These are phyloP conservation scores for Lycaon pictus DNA, from an alignment of 2,113 vertebrate species.

Conservation along the genomic window DNA sequence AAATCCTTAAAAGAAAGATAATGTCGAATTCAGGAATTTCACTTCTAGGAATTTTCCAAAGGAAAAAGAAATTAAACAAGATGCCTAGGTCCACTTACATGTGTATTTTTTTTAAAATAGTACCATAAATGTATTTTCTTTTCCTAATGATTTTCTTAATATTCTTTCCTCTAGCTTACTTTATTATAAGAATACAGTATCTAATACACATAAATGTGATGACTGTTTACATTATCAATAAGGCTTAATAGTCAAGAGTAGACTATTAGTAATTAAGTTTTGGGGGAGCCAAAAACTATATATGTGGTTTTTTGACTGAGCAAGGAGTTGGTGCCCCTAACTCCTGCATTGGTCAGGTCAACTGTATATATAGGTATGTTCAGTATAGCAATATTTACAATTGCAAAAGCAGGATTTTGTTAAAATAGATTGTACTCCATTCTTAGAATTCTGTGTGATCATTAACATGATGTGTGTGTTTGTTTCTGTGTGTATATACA, in stretches of 20 bases:
- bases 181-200: neutral
- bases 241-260: neutral
- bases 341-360: neutral
- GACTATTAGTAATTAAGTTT: neutral
- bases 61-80: conserved; percentile 16
- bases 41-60: conserved; percentile 10
- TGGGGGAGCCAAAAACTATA: neutral
- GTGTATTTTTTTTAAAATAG: neutral
- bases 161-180: neutral
- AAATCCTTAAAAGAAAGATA: neutral
- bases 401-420: neutral
- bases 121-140: neutral
- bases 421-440: conserved; percentile 17
- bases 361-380: neutral
- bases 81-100: neutral
- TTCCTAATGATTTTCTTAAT: neutral
- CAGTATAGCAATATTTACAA: conserved; percentile 6
- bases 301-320: neutral
- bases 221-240: neutral
- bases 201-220: neutral
- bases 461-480: neutral
- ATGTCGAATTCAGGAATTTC: neutral
- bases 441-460: conserved; percentile 21
- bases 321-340: neutral
- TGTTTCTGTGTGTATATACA: neutral